A percentile compares a stretch with the other conserved stretches of the same genome.
Evolutionary conservation across 2,888 invertebrate genomes (phyloP).

Genomic region (Ashinkailepas kermadecensis): DNA sequence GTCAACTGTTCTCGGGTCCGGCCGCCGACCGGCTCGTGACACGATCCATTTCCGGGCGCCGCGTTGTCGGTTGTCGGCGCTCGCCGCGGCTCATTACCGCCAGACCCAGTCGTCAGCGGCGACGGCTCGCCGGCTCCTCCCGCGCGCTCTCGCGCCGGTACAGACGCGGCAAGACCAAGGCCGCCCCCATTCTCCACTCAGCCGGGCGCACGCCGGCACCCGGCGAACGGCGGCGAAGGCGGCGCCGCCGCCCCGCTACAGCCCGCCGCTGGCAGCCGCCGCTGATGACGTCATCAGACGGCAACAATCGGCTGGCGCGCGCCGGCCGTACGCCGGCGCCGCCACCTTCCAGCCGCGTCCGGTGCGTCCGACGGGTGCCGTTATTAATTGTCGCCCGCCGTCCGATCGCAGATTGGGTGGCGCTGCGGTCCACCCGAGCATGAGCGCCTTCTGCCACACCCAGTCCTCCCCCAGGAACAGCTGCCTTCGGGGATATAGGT

Average conservation of each 20-base stretch:
- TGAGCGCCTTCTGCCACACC: no score
- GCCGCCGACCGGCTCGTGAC: background rate
- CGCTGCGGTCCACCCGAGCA: background rate
- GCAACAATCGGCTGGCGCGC: background rate
- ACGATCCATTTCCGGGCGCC: background rate
- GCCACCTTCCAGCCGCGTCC: background rate
- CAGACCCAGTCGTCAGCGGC: background rate
- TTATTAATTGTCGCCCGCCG: background rate
- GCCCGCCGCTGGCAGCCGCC: background rate
- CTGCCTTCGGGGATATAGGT: no score
- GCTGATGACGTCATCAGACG: background rate
- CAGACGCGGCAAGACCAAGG: no score
- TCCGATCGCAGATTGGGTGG: background rate
- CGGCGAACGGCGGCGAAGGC: no score
- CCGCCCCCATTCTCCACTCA: no score
- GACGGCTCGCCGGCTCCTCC: background rate
- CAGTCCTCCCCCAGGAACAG: no score
- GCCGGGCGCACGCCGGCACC: no score
- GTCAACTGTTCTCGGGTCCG: no score
- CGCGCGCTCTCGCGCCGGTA: background rate
- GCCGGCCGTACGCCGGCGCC: background rate
- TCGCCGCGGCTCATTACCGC: background rate
- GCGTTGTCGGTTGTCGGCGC: background rate
- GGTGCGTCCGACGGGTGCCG: background rate
- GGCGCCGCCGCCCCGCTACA: no score